Evolutionary conservation across 2,113 vertebrate genomes (phyloP), one percentile per base, ranked within the genome.

Genomic region (Brachionichthys hirsutus): DNA sequence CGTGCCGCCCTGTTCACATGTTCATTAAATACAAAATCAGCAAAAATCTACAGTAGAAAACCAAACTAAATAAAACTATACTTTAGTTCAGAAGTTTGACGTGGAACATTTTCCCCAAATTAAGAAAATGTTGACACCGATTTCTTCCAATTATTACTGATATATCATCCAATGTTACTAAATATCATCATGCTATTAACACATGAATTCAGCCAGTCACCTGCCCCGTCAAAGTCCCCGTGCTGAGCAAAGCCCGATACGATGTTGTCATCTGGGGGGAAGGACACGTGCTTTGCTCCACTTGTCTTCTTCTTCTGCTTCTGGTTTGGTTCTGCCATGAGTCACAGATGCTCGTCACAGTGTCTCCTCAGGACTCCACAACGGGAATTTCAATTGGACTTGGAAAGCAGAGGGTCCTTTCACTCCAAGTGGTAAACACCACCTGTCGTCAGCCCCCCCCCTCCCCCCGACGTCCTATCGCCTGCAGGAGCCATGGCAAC

Each of bases 181-280:
- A 40, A 9, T 18, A 30, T 19, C 1, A 10, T 46, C 2, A 19
- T n/a, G 3, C 18, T 12, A 18, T 46, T 3, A 15, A 19, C 55
- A 65, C 12, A 54, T 50, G 12, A 69, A 36, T 86, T 88, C 49
- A 38, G 12, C 36, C 2, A 38, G 3, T 38, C 9, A 92, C 91
- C 88, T 19, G 55, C 52, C 51, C 50, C 73, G 22, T 49, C 67
- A 12, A 51, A 4, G 20, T 77, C 63, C 45, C 52, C 70, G 75
- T 57, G 73, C 49, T 92, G 90, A 6, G 85, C 86, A 64, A 90
- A 89, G 16, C 85, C 83, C 0, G 88, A 91, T 17, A 92, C 89
- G 9, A 92, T 90, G 54, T 87, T 71, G 19, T 85, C 89, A 34
- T 90, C 91, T 0, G 89, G 86, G 12, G 91, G 88, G 58, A 92